Base-by-base conservation (phyloP, 1,140 invertebrate genomes). In the Nephotettix cincticeps region DNA sequence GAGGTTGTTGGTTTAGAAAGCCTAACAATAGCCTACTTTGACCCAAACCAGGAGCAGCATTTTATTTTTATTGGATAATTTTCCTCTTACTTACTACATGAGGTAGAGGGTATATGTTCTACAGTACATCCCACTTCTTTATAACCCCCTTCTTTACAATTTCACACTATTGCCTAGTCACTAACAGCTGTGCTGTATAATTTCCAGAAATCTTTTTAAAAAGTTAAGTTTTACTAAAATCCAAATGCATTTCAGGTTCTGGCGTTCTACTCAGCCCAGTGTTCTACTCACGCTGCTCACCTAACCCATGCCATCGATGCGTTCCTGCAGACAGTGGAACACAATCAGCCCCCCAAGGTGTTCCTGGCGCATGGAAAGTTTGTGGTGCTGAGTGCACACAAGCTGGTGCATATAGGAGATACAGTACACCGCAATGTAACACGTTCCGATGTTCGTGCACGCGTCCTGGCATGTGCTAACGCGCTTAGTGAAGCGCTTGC, bases 321-420 rank as follows among this genome's bases (percentile, higher is more conserved):
- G 0, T 97, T 98, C 81, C 85, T 97, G 6, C 86, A 91, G 69
- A 94, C 93, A 1, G 92, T 98, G 23, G 93, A 96, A 76, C 92
- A 92, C 79, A 96, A 96, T 78, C 93, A 96, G 80, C 94, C 95
- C 11, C 95, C 96, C 0, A 94, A 95, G 81, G 91, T 88, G 65
- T 89, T 89, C 75, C 88, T 98, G 19, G 93, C 93, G 27, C 93
- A 97, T 79, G 93, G 93, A 14, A 98, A 98, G 81, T 96, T 96
- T 80, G 94, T 98, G 1, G 92, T 98, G 21, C 83, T 98, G 3
- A 93, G 92, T 78, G 95, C 95, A 23, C 95, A 97, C 78, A 91
- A 95, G 79, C 85, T 98, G 74, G 93, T 98, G 6, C 93, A 94
- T 77, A 96, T 97, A 71, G 95, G 95, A 13, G 95, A 98, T 82